Evolutionary conservation across 1,140 invertebrate genomes (phyloP), one percentile per base, ranked within the genome.

Genomic region (Trichomalopsis sarcophagae): DNA sequence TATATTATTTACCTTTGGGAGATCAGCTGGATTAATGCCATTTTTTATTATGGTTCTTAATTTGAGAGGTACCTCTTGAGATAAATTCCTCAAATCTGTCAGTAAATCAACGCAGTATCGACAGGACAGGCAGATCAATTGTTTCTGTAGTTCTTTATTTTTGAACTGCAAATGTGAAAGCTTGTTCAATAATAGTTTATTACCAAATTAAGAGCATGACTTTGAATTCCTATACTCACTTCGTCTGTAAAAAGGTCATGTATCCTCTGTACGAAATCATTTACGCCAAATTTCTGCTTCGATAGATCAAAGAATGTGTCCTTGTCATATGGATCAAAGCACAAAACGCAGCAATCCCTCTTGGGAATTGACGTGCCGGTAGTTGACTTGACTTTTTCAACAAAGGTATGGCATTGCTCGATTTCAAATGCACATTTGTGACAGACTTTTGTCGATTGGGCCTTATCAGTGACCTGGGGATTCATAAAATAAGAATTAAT

Each of bases 361-460:
- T 83, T 40, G 83, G 81, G 0, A 40, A 17, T 44, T 82, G 47
- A 66, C 82, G 2, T 50, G 17, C 27, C 30, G 62, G 73, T 80
- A 17, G 87, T 81, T 10, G 86, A 62, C 84, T 88, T 91, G 40
- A 89, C 90, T 33, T 91, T 93, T 23, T 90, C 81, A n/a, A 93
- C 74, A 89, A 93, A 93, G n/a, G 87, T 84, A 9, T 86, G 88
- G 30, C 92, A 93, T 77, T 92, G 90, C 11, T 91, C 89, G 27
- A 93, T 87, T 77, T 93, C 93, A n/a, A 90, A 92, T 17, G 89
- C 92, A 86, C 93, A 93, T 82, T 92, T 93, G 75, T 93, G 90
- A 86, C 93, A 93, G 68, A 93, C 88, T 47, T 91, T 91, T 71
- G 74, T 89, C 27, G 86, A 89, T 11, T 88, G 55, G 30, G 86